Base-by-base conservation (phyloP, 2,888 invertebrate genomes). In the Agriopis aurantiaria region DNA sequence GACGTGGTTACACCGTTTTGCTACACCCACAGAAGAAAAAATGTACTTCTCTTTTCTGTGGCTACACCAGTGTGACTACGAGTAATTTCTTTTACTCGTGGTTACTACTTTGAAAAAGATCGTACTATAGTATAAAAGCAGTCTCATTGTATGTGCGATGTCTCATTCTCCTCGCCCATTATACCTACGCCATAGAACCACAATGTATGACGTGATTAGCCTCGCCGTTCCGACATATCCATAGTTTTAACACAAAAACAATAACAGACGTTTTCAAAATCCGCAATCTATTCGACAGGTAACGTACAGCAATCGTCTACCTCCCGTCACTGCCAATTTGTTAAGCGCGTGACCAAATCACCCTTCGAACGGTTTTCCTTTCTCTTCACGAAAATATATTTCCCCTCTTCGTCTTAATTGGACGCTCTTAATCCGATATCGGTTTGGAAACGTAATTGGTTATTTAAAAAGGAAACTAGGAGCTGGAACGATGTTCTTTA, bases 281-380 rank as follows among this genome's bases (percentile, higher is more conserved):
- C 17, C 17, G 10, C 17, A 52, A 43, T 41, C 52, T 60, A 66
- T 68, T 66, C 68, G 72, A 70, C 74, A 70, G 63, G 40, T 57
- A 59, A 70, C 74, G 65, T 59, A 65, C 68, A 70, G 71, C 75
- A 77, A 76, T 79, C 40, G 11, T 17, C 52, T 45, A 23, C 10
- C 17, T 41, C 52, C 52, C 62, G 14, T 61, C 61, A 61, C 65
- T 62, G 61, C 65, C 71, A 64, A 68, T 73, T 75, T 65, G 57
- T 75, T 73, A 74, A 71, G 64, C 69, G 73, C 75, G 74, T 76
- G 78, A 76, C 71, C 69, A 69, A 71, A 65, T 74, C 55, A 23
- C 55, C 55, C 14, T 14, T 8, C 57, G 41, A 49, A 9, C 33
- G 45, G 14, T 66, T 66, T 66, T 49, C 49, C 61, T 69, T 66